Conservation (phyloP, 2,797 vertebrate genomes). For the Anas georgica region DNA sequence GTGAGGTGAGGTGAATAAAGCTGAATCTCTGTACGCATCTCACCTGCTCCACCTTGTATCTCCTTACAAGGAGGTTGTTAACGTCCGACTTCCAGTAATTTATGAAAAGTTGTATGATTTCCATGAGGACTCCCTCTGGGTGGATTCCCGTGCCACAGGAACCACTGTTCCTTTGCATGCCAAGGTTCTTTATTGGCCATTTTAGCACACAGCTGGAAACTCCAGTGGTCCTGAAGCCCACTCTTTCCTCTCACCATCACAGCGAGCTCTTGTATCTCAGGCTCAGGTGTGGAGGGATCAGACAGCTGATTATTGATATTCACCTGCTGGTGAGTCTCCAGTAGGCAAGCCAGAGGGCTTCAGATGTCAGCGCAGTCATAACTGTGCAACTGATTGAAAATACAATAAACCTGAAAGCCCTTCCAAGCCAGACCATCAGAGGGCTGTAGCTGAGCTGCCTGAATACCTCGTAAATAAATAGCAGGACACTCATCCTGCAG, state of each 20-base stretch:
- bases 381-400: neutral
- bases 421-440: neutral
- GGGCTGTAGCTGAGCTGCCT: neutral
- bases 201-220: neutral
- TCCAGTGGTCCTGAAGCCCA: neutral
- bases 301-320: too few relatives aligned
- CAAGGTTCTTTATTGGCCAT: neutral
- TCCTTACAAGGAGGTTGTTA: neutral
- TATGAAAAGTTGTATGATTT: neutral
- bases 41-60: neutral
- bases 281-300: neutral
- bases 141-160: neutral
- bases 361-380: neutral
- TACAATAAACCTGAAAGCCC: neutral
- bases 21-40: neutral
- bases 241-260: neutral
- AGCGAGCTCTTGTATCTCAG: neutral
- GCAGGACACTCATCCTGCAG: neutral
- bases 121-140: neutral
- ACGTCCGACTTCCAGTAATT: constrained; percentile 9
- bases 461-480: neutral
- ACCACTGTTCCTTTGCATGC: neutral
- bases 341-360: neutral
- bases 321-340: neutral
- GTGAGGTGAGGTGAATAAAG: neutral